Evolutionary conservation across 2,888 invertebrate species (phyloP), one percentile per base, ranked within the genome.

Genomic region (Stenotaenia linearis): DNA sequence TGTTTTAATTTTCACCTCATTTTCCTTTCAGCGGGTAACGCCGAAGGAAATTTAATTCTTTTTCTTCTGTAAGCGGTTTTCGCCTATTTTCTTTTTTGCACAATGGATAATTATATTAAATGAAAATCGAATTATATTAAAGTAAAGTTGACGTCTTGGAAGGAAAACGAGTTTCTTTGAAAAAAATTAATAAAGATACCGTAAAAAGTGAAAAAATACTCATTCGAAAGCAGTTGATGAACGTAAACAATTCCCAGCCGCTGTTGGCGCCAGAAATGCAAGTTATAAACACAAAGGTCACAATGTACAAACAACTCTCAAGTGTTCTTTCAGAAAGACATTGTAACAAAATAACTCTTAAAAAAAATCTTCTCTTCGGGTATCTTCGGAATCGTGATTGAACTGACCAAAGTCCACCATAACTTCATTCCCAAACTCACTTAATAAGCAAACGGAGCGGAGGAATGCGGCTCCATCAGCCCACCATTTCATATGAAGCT

Each of bases 1-100:
- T 69, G 69, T 69, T 69, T 69, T 69, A 69, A 69, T 69, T 28
- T 28, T 69, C 69, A 69, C 69, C 12, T 69, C 69, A 69, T 69
- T 69, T 28, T 28, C 28, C 25, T 69, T 69, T 69, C 28, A 28
- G 25, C 28, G 12, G 25, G 25, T n/a, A 10, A 69, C 25, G n/a
- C 25, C 9, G 12, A 7, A 28, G 28, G 28, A 28, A 25, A 69
- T 45, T 45, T 45, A 4, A n/a, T 3, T 45, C 12, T 18, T 45
- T 45, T 45, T 45, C 2, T 69, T 12, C 28, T 25, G 25, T 28
- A 12, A 21, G 2, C 69, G 69, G 28, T 15, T 69, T 23, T 28
- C 4, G 12, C 25, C n/a, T 23, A 28, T 50, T 12, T 40, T 40
- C n/a, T n/a, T 3, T 18, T 0, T 18, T 1, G 50, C 50, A 18